Evolutionary conservation across 2,888 invertebrate species (phyloP).

Genomic region (Acrobasis repandana): DNA sequence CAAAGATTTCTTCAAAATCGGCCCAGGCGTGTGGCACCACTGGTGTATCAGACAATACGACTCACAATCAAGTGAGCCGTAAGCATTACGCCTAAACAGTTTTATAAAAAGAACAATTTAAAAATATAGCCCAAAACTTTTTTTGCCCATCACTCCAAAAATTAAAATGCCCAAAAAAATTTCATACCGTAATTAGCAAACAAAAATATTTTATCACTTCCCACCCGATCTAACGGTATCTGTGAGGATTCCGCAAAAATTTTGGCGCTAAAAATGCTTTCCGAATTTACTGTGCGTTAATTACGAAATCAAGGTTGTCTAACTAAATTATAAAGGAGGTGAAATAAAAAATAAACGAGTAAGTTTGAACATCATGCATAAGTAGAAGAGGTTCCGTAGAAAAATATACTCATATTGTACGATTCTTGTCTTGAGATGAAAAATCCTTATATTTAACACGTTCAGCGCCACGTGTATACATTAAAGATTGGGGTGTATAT

Average conservation of each 20-base stretch:
- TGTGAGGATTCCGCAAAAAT: constrained; percentile 15
- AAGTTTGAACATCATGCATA: neutral
- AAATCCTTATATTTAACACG: too few species aligned
- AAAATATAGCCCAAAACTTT: too few species aligned
- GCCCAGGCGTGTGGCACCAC: too few species aligned
- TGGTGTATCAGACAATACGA: too few species aligned
- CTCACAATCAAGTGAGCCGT: too few species aligned
- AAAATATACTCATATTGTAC: neutral
- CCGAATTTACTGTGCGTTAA: constrained; percentile 56
- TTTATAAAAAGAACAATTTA: too few species aligned
- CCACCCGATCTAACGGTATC: neutral
- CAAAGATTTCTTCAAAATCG: too few species aligned
- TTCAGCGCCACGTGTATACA: too few species aligned
- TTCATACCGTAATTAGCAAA: neutral
- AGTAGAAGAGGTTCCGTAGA: neutral
- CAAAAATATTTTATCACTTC: constrained; percentile 1
- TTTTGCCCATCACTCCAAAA: constrained; percentile 1
- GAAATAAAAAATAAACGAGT: constrained; percentile 39
- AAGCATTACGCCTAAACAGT: too few species aligned
- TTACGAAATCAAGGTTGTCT: constrained; percentile 62
- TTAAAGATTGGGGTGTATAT: too few species aligned
- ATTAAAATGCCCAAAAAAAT: constrained; percentile 24
- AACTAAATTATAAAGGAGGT: constrained; percentile 50
- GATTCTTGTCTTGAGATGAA: too few species aligned
- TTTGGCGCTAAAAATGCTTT: constrained; percentile 38